These are phyloP conservation scores for Leptocoma aspasia DNA, from an alignment of 2,113 vertebrate genomes.

Conservation along the genomic window DNA sequence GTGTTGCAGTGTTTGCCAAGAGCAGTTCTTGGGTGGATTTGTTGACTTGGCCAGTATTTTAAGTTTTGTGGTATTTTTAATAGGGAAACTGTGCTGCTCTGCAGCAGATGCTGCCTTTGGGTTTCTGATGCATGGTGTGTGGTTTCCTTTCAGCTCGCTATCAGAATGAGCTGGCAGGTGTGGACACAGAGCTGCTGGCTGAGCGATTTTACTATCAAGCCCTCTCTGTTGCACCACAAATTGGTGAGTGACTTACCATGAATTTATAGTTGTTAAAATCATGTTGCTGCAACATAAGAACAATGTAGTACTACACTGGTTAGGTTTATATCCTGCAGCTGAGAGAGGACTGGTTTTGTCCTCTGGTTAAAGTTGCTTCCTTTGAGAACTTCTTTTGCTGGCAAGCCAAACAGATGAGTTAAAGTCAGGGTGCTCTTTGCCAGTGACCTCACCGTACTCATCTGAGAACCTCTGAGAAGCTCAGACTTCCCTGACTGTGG, in stretches of 20 bases:
- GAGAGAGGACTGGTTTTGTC: background rate
- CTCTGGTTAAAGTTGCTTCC: background rate
- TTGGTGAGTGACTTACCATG: slow-evolving; percentile 78
- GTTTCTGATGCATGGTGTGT: background rate
- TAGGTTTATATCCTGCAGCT: background rate
- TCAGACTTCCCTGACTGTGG: background rate
- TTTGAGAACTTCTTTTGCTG: background rate
- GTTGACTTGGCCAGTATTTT: background rate
- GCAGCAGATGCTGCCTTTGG: background rate
- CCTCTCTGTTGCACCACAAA: slow-evolving; percentile 90
- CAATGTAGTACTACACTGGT: background rate
- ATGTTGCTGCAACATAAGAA: rapidly evolving
- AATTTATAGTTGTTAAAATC: background rate
- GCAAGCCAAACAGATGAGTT: background rate
- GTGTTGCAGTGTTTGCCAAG: background rate
- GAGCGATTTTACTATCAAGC: slow-evolving; percentile 97
- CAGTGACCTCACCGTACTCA: background rate
- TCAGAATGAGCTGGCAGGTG: slow-evolving; percentile 94
- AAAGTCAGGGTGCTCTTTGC: background rate
- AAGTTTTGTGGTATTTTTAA: background rate
- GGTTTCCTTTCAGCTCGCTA: slow-evolving; percentile 82
- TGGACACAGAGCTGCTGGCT: slow-evolving; percentile 90
- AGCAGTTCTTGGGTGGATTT: background rate
- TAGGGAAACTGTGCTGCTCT: background rate
- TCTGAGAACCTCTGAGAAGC: background rate